Conservation (phyloP, 2,113 vertebrate genomes). For the Pogona vitticeps region DNA sequence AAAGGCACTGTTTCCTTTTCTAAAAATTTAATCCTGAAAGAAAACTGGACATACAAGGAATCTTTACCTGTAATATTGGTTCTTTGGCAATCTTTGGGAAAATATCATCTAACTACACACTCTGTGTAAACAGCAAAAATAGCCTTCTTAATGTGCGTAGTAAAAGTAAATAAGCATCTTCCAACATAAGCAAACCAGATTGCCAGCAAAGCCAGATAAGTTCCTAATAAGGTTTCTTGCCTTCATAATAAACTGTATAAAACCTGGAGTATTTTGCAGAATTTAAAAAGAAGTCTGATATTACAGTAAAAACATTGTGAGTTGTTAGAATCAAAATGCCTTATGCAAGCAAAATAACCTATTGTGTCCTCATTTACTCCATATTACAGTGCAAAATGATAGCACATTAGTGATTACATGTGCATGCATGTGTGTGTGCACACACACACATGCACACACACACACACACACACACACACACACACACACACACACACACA, state of each 20-base stretch:
- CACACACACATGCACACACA: neutral
- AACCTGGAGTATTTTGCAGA: conserved; percentile 9
- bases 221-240: neutral
- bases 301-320: neutral
- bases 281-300: conserved; percentile 22
- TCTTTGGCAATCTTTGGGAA: conserved; percentile 23
- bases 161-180: conserved; percentile 37
- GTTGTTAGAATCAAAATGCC: conserved; percentile 28
- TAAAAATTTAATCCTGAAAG: conserved; percentile 11
- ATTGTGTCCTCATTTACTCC: conserved; percentile 18
- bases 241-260: conserved; percentile 36
- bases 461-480: neutral
- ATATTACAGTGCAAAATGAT: conserved; percentile 17
- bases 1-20: neutral
- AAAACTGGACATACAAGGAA: conserved; percentile 15
- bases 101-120: conserved; percentile 35
- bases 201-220: conserved; percentile 24
- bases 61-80: conserved; percentile 46
- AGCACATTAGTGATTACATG: neutral
- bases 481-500: neutral
- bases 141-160: conserved; percentile 5
- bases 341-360: conserved; percentile 17
- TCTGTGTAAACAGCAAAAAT: conserved; percentile 24
- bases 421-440: too few relatives aligned
- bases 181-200: conserved; percentile 25